These are phyloP conservation scores for Nomada flava DNA, from an alignment of 2,888 invertebrate genomes.

Conservation along the genomic window DNA sequence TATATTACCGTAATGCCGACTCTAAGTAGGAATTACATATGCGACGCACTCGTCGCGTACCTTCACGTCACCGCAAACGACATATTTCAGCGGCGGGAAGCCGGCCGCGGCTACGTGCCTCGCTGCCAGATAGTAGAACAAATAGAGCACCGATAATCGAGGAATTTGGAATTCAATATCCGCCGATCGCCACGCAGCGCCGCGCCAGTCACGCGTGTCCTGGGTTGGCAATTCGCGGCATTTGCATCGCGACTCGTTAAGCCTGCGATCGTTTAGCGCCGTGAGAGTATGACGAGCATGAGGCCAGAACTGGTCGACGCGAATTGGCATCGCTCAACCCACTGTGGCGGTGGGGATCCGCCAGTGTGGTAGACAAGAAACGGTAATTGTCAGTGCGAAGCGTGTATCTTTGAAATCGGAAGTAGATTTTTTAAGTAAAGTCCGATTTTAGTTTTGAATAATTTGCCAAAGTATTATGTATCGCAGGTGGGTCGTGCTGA, in stretches of 20 bases:
- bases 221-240: constrained; percentile 71
- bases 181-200: constrained; percentile 61
- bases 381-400: neutral
- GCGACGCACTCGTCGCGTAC: constrained; percentile 81
- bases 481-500: no score
- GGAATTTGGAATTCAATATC: constrained; percentile 79
- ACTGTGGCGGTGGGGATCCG: neutral
- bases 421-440: no score
- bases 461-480: no score
- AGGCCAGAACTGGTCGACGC: constrained; percentile 18
- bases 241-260: constrained; percentile 72
- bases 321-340: constrained; percentile 2
- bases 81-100: constrained; percentile 77
- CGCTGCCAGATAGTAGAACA: constrained; percentile 71
- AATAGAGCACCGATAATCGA: constrained; percentile 74
- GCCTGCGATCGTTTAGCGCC: constrained; percentile 54
- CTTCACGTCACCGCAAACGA: constrained; percentile 82
- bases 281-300: constrained; percentile 64
- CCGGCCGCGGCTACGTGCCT: constrained; percentile 71
- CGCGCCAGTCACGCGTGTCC: constrained; percentile 71
- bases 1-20: constrained; percentile 80
- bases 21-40: constrained; percentile 82
- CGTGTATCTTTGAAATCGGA: no score
- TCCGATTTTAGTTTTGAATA: no score
- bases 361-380: neutral